These are phyloP conservation scores for Leptopilina syphax DNA, from an alignment of 2,888 invertebrate species.

Conservation along the genomic window DNA sequence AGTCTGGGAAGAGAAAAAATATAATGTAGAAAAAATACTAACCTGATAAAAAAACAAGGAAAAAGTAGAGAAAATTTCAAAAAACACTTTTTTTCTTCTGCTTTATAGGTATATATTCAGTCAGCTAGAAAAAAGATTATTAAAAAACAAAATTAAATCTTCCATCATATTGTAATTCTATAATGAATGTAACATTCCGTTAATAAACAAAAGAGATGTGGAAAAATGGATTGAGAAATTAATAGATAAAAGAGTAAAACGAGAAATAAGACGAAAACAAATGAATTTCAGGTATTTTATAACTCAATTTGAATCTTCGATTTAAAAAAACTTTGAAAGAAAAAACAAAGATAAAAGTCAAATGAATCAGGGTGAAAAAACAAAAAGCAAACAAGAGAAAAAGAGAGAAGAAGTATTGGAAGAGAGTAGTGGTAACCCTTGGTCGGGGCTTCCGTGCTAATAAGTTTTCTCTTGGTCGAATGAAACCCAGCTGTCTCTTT, in stretches of 20 bases:
- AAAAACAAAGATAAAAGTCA: neutral
- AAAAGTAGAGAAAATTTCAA: neutral
- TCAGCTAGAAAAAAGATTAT: too few species aligned
- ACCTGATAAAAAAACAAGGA: neutral
- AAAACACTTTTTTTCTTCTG: too few species aligned
- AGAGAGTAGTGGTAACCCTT: conserved; percentile 35
- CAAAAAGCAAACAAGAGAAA: neutral
- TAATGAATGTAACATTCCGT: neutral
- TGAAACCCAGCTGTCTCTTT: conserved; percentile 57
- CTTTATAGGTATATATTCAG: too few species aligned
- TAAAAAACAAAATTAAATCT: too few species aligned
- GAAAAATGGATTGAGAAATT: neutral
- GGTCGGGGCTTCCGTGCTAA: conserved; percentile 54
- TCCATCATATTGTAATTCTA: too few species aligned
- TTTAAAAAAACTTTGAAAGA: neutral
- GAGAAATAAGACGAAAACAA: neutral
- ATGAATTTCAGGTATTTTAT: neutral
- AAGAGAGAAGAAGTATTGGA: conserved; percentile 45
- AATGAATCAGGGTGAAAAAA: neutral
- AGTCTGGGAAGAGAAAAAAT: conserved; percentile 32
- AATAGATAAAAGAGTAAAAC: neutral
- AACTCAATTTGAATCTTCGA: neutral
- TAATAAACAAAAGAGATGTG: conserved; percentile 18
- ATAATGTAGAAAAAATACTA: conserved; percentile 36
- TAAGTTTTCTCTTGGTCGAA: conserved; percentile 58